These are phyloP conservation scores for Ammospiza nelsoni DNA, from an alignment of 2,113 vertebrate species.

Conservation along the genomic window DNA sequence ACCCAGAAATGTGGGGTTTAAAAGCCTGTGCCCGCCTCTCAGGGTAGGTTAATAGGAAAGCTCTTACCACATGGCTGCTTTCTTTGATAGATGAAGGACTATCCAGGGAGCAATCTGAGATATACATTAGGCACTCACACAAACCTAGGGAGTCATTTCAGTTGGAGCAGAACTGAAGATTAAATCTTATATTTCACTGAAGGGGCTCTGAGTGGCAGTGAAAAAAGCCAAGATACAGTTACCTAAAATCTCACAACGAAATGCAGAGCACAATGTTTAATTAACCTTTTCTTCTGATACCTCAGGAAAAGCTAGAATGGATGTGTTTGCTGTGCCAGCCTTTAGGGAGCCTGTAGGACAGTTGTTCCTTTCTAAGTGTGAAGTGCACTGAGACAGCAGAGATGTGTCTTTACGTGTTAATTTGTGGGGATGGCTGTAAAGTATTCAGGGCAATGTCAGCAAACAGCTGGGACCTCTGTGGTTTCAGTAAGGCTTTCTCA, in stretches of 20 bases:
- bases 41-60: slow-evolving; percentile 8
- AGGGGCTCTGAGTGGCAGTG: slow-evolving; percentile 29
- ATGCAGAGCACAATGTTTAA: slow-evolving; percentile 39
- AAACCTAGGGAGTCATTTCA: slow-evolving; percentile 45
- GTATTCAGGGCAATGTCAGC: not conserved
- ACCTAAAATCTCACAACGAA: not conserved
- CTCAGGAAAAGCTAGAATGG: slow-evolving; percentile 7
- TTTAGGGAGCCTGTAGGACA: not conserved
- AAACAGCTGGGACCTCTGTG: not conserved
- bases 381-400: slow-evolving; percentile 28
- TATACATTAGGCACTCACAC: slow-evolving; percentile 33
- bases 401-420: not conserved
- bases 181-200: slow-evolving; percentile 51
- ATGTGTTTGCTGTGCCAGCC: not conserved
- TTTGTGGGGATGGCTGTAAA: not conserved
- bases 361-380: slow-evolving; percentile 9
- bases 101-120: slow-evolving; percentile 47
- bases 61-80: slow-evolving; percentile 27
- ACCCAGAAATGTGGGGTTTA: not conserved
- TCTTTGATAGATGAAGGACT: slow-evolving; percentile 40
- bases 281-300: slow-evolving; percentile 63
- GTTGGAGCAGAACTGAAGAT: slow-evolving; percentile 33
- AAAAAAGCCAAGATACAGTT: slow-evolving; percentile 63
- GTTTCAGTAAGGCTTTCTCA: not conserved
- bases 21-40: not conserved